phyloP scores from a whole-genome alignment of 37 sponge, comb jelly and placozoan species.

The Petrosia ficiformis region DNA sequence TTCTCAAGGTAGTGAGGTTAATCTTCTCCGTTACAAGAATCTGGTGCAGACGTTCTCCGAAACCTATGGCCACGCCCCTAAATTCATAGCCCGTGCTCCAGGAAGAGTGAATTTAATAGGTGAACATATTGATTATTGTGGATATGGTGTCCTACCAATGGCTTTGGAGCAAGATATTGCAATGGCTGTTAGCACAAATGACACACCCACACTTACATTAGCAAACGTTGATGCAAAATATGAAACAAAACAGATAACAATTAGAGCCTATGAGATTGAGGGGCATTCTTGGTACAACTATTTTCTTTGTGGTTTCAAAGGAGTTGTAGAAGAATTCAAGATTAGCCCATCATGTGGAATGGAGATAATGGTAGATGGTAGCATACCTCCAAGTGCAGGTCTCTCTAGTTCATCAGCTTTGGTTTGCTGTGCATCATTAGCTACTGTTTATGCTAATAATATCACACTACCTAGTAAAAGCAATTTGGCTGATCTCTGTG shows the following conservation, averaged over 20 bases:
- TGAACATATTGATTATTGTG: constrained; percentile 98
- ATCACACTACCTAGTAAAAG: constrained; percentile 37
- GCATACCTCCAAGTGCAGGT: constrained; percentile 86
- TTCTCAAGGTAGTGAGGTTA: constrained; percentile 44
- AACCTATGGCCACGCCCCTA: constrained; percentile 47
- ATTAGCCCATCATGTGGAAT: constrained; percentile 45
- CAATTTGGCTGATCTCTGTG: constrained; percentile 84
- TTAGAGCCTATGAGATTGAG: neutral
- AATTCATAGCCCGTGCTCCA: constrained; percentile 84
- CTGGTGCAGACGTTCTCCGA: constrained; percentile 37
- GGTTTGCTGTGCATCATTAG: constrained; percentile 92
- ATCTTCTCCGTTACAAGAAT: constrained; percentile 42
- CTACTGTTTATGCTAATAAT: constrained; percentile 58
- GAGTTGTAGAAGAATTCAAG: constrained; percentile 19
- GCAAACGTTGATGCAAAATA: constrained; percentile 45
- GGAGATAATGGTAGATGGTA: constrained; percentile 83
- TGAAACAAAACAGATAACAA: constrained; percentile 1
- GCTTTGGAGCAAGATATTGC: constrained; percentile 87
- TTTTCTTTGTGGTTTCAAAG: constrained; percentile 84
- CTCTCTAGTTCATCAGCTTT: constrained; percentile 99
- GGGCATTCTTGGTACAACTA: constrained; percentile 76
- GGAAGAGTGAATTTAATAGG: constrained; percentile 99
- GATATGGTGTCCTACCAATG: constrained; percentile 97
- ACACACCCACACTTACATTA: constrained; percentile 17
- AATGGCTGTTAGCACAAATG: constrained; percentile 41